A percentile compares a stretch with the other conserved stretches of the same genome.
Evolutionary conservation across 2,888 invertebrate genomes (phyloP).

Genomic region (Sphecodes monilicornis): DNA sequence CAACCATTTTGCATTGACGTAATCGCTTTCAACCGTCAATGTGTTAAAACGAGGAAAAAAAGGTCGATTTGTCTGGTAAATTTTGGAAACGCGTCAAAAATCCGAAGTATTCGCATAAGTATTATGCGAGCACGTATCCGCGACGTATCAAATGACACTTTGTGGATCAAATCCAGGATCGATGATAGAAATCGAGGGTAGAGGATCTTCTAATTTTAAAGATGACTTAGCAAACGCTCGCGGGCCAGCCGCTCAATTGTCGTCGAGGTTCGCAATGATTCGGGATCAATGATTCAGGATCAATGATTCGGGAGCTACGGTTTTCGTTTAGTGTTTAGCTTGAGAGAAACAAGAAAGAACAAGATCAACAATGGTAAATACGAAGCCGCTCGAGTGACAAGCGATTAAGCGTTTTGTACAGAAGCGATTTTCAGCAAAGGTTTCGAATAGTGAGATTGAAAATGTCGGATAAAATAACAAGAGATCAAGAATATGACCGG

Average conservation of each 20-base stretch:
- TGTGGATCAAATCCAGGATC: conserved; percentile 50
- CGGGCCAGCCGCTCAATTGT: neutral
- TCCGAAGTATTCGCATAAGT: too few relatives aligned
- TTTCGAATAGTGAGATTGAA: conserved; percentile 33
- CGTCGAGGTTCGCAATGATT: neutral
- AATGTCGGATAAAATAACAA: conserved; percentile 26
- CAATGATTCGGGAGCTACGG: conserved; percentile 10
- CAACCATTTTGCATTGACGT: too few relatives aligned
- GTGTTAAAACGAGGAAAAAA: neutral
- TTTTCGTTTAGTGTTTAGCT: conserved; percentile 51
- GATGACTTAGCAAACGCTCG: conserved; percentile 28
- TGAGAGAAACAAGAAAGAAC: neutral
- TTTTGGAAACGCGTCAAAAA: conserved; percentile 41
- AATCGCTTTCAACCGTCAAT: neutral
- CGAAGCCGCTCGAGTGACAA: conserved; percentile 48
- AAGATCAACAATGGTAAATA: conserved; percentile 17
- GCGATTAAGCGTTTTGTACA: conserved; percentile 55
- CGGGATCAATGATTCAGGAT: conserved; percentile 7
- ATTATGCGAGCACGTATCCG: conserved; percentile 15
- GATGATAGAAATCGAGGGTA: conserved; percentile 12
- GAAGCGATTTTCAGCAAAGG: conserved; percentile 50
- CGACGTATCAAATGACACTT: conserved; percentile 6
- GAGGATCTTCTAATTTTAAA: conserved; percentile 53
- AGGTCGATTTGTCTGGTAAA: neutral
- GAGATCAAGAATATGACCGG: conserved; percentile 19